phyloP scores from a whole-genome alignment of 2,888 invertebrate species.

The Sesamia inferens region DNA sequence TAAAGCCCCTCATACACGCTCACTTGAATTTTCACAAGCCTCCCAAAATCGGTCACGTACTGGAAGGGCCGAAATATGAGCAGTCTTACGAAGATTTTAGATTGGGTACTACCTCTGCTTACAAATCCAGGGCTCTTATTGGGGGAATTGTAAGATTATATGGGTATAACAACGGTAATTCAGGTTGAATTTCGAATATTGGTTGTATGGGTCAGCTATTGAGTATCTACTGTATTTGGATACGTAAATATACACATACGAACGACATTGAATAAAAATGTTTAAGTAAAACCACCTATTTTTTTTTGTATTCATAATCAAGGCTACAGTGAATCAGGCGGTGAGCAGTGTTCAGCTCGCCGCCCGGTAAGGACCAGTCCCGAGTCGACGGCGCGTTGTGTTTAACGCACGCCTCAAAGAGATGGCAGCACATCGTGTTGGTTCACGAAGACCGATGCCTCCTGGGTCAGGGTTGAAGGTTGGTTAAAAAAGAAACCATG shows the following conservation, averaged over 20 bases:
- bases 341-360: no score
- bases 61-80: constrained; percentile 56
- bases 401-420: no score
- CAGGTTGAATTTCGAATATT: constrained; percentile 56
- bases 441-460: no score
- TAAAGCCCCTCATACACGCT: constrained; percentile 19
- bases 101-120: constrained; percentile 26
- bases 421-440: no score
- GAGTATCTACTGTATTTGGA: not conserved
- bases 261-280: not conserved
- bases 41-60: constrained; percentile 48
- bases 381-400: no score
- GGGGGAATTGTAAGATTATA: constrained; percentile 56
- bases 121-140: constrained; percentile 44
- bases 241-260: no score
- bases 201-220: constrained; percentile 32
- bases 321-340: no score
- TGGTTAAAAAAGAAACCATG: no score
- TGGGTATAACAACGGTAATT: constrained; percentile 50
- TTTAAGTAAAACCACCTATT: not conserved
- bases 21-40: constrained; percentile 37
- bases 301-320: no score
- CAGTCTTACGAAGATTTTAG: constrained; percentile 41
- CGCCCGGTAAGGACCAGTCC: no score
- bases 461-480: no score